These are phyloP conservation scores for Gallinago solitaria DNA, from an alignment of 2,797 vertebrate species.

Conservation along the genomic window DNA sequence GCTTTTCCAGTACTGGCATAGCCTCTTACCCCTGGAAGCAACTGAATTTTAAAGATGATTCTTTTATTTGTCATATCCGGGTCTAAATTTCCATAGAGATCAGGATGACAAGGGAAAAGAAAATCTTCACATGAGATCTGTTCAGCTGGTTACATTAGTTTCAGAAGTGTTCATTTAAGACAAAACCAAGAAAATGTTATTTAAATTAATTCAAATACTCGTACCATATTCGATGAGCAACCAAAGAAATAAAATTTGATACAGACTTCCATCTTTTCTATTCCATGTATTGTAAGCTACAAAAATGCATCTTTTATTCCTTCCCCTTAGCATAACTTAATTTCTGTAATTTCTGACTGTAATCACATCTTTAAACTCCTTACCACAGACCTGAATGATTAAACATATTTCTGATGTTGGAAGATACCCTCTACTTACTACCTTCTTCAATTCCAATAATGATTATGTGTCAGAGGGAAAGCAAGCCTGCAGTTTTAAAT, in stretches of 20 bases:
- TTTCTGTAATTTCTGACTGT: neutral
- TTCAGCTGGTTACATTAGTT: neutral
- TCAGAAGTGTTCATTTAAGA: neutral
- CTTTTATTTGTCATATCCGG: neutral
- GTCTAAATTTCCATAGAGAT: neutral
- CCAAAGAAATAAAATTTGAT: neutral
- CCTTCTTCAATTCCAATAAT: neutral
- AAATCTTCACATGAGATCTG: neutral
- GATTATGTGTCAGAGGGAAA: neutral
- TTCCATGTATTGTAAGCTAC: neutral
- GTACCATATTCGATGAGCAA: neutral
- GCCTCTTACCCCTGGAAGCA: neutral
- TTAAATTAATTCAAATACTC: neutral
- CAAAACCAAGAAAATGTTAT: neutral
- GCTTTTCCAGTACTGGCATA: neutral
- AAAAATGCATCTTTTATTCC: neutral
- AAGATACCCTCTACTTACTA: neutral
- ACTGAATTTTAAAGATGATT: neutral
- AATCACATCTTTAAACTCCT: slow-evolving; percentile 4
- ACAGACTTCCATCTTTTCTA: neutral
- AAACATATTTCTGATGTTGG: slow-evolving; percentile 5
- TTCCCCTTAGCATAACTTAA: neutral
- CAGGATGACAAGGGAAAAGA: neutral
- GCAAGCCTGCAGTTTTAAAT: neutral
- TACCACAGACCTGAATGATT: neutral